These are phyloP conservation scores for Dendrocopos noguchii DNA, from an alignment of 2,113 vertebrate genomes.

Conservation along the genomic window DNA sequence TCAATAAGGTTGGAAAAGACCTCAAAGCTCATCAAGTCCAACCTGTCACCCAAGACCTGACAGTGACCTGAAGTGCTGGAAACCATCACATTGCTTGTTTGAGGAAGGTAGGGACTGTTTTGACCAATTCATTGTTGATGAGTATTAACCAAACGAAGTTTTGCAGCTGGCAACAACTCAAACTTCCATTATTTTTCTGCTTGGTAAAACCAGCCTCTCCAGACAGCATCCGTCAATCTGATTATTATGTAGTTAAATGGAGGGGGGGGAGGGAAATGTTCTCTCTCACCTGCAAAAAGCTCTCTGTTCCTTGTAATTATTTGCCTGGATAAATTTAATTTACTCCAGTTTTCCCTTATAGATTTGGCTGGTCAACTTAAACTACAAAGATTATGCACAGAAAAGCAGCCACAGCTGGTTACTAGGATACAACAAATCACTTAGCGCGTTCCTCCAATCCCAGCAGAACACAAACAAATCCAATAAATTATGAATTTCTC, in stretches of 20 bases:
- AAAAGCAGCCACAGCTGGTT: slow-evolving; percentile 50
- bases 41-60: too few relatives aligned
- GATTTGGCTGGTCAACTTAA: slow-evolving; percentile 45
- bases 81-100: background rate
- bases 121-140: slow-evolving; percentile 8
- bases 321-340: slow-evolving; percentile 45
- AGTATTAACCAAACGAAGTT: slow-evolving; percentile 14
- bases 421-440: slow-evolving; percentile 68
- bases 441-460: slow-evolving; percentile 39
- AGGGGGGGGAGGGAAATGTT: background rate
- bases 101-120: background rate
- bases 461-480: slow-evolving; percentile 64
- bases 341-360: background rate
- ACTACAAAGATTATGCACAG: slow-evolving; percentile 49
- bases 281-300: slow-evolving; percentile 25
- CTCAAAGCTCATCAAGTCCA: too few relatives aligned
- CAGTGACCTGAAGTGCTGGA: background rate
- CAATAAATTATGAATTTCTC: slow-evolving; percentile 63
- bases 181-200: slow-evolving; percentile 3
- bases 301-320: slow-evolving; percentile 13
- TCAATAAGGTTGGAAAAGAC: too few relatives aligned
- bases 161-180: background rate
- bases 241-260: slow-evolving; percentile 36
- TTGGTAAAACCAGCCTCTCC: background rate
- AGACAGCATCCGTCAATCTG: slow-evolving; percentile 42